phyloP scores from a whole-genome alignment of 2,888 invertebrate genomes.

The Apamea monoglypha region DNA sequence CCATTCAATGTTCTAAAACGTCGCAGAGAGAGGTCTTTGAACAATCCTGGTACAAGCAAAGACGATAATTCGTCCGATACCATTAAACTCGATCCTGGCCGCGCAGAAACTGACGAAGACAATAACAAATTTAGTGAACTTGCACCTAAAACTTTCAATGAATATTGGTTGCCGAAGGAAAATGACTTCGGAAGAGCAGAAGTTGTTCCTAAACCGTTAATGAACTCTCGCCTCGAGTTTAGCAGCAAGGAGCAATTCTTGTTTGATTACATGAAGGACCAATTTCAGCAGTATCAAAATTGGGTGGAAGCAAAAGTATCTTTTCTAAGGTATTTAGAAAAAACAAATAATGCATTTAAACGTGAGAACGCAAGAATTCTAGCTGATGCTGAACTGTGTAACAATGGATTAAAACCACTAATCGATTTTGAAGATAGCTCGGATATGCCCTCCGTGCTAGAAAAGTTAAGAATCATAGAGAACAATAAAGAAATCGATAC shows the following conservation, averaged over 20 bases:
- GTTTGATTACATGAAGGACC: slow-evolving; percentile 76
- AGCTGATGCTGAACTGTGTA: slow-evolving; percentile 54
- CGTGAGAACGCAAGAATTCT: slow-evolving; percentile 52
- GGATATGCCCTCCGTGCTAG: slow-evolving; percentile 76
- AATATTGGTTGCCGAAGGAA: slow-evolving; percentile 78
- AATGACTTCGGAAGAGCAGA: slow-evolving; percentile 83
- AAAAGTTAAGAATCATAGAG: slow-evolving; percentile 81
- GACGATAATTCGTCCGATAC: background rate
- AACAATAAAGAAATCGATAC: slow-evolving; percentile 66
- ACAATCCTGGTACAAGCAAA: slow-evolving; percentile 56
- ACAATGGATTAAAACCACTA: slow-evolving; percentile 71
- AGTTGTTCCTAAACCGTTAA: slow-evolving; percentile 67
- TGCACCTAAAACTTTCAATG: slow-evolving; percentile 69
- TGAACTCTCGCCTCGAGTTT: slow-evolving; percentile 68
- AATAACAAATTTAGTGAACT: slow-evolving; percentile 62
- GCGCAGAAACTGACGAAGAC: slow-evolving; percentile 3
- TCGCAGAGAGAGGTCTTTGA: slow-evolving; percentile 68
- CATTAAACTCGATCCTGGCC: slow-evolving; percentile 24
- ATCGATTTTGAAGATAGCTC: slow-evolving; percentile 78
- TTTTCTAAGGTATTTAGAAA: slow-evolving; percentile 77
- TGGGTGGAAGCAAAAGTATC: slow-evolving; percentile 83
- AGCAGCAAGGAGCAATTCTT: slow-evolving; percentile 75
- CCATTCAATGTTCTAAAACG: slow-evolving; percentile 83
- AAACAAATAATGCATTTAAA: slow-evolving; percentile 72
- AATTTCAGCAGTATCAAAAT: slow-evolving; percentile 70